phyloP scores from a whole-genome alignment of 2,113 vertebrate genomes.

The Serinus canaria region DNA sequence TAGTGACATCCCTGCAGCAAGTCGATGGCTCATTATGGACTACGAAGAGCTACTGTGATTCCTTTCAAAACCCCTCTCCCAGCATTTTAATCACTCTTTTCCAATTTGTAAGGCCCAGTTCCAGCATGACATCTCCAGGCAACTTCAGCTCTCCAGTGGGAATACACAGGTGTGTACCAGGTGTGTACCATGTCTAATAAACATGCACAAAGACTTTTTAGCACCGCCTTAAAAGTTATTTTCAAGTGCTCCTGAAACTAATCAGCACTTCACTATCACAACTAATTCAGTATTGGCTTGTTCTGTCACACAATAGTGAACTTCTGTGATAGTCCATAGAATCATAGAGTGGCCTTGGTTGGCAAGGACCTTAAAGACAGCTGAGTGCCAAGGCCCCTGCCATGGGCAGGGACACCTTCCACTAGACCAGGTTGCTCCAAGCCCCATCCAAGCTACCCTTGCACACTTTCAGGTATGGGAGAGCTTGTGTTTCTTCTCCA shows the following conservation, averaged over 20 bases:
- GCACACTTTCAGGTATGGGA: not conserved
- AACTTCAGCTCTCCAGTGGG: not conserved
- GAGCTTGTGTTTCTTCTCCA: not conserved
- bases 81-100: not conserved
- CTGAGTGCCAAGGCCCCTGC: not conserved
- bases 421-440: not conserved
- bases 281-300: not conserved
- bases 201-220: not conserved
- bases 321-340: not conserved
- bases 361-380: not conserved
- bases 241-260: not conserved
- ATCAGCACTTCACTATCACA: not conserved
- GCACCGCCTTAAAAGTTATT: not conserved
- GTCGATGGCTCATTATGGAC: rapidly evolving
- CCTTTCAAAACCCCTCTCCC: not conserved
- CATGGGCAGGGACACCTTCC: not conserved
- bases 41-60: not conserved
- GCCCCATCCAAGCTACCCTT: not conserved
- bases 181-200: not conserved
- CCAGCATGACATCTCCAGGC: not conserved
- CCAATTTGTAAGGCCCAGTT: not conserved
- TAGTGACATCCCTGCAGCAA: not conserved
- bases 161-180: not conserved
- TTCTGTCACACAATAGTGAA: not conserved
- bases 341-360: not conserved